Evolutionary conservation across 2,888 invertebrate genomes (phyloP).

Genomic region (Brachypalpus laphriformis): DNA sequence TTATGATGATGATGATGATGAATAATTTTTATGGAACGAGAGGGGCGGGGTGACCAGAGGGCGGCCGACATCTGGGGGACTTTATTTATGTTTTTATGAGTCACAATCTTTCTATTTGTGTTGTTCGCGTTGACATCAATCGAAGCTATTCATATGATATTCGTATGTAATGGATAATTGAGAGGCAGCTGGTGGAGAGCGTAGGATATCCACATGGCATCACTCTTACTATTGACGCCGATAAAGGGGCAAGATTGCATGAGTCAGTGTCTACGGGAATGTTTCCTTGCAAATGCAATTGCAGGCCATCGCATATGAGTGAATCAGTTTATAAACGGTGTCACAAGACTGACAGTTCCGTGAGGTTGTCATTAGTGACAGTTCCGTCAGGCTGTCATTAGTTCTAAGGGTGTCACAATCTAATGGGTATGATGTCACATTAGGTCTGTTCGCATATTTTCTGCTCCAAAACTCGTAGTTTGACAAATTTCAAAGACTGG

Average conservation of each 20-base stretch:
- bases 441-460: no score
- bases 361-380: no score
- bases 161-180: background rate
- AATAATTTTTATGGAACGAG: slow-evolving; percentile 23
- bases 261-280: background rate
- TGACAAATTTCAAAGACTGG: no score
- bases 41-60: background rate
- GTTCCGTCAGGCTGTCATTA: background rate
- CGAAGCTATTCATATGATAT: background rate
- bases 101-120: slow-evolving; percentile 6
- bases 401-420: background rate
- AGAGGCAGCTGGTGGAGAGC: background rate
- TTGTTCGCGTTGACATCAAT: background rate
- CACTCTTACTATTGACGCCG: background rate
- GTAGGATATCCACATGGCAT: background rate
- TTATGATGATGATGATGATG: slow-evolving; percentile 39
- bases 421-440: no score
- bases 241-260: background rate
- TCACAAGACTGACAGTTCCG: no score
- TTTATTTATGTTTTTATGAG: slow-evolving; percentile 46
- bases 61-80: slow-evolving; percentile 4
- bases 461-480: no score
- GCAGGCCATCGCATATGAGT: no score
- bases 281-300: background rate
- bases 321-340: no score